Percentiles rank a stretch among this genome's conserved stretches.
phyloP scores from a whole-genome alignment of 2,888 invertebrate genomes.

The Hydropsyche betteni region DNA sequence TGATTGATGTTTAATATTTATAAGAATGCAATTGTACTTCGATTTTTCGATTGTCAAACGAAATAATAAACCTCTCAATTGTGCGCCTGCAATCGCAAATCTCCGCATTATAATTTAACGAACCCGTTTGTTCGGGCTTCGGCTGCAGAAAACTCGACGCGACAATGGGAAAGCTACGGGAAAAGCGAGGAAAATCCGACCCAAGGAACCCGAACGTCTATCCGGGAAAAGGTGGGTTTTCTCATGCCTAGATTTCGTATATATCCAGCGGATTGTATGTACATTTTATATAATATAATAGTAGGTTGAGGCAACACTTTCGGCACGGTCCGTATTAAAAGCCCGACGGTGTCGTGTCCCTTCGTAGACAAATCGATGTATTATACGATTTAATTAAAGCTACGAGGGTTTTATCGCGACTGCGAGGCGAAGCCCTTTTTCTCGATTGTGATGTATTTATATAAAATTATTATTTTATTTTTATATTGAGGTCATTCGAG shows the following conservation, averaged over 20 bases:
- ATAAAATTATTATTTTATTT: no score
- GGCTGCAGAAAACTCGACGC: slow-evolving; percentile 35
- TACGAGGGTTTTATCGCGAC: slow-evolving; percentile 28
- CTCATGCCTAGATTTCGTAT: not conserved
- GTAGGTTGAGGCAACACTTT: no score
- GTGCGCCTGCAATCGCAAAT: slow-evolving; percentile 32
- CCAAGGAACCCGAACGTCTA: not conserved
- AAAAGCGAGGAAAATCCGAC: no score
- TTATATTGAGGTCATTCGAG: no score
- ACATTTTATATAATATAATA: no score
- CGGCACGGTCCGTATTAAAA: no score
- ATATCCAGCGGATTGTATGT: no score
- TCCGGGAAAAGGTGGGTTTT: not conserved
- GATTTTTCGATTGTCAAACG: no score
- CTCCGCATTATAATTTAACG: slow-evolving; percentile 47
- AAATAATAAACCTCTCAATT: slow-evolving; percentile 18
- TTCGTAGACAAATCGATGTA: slow-evolving; percentile 36
- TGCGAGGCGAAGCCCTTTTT: slow-evolving; percentile 4
- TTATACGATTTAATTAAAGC: slow-evolving; percentile 40
- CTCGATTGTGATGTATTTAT: not conserved
- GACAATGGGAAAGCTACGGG: slow-evolving; percentile 5
- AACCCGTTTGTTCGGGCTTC: slow-evolving; percentile 49
- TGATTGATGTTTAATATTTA: no score
- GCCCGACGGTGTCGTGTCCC: slow-evolving; percentile 14
- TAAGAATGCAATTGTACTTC: no score